Evolutionary conservation across 2,113 vertebrate genomes (phyloP).

Genomic region (Scomber colias): DNA sequence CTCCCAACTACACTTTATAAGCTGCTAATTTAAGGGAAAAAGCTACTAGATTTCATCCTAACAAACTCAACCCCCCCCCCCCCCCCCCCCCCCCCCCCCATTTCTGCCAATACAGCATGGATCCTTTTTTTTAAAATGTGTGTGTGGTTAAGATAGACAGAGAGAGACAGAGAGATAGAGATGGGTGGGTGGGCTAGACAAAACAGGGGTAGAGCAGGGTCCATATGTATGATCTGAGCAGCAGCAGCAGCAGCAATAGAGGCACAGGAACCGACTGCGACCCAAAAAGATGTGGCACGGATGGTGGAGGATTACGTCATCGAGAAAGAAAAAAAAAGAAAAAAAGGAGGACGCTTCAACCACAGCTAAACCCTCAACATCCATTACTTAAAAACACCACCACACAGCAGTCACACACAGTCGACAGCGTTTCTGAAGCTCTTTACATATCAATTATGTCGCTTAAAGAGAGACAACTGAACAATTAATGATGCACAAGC

Average conservation of each 20-base stretch:
- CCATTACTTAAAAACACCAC: slow-evolving; percentile 30
- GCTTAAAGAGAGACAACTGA: neutral
- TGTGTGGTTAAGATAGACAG: too few species aligned
- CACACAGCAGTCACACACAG: neutral
- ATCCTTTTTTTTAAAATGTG: too few species aligned
- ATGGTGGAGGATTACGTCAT: slow-evolving; percentile 81
- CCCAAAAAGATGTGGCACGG: slow-evolving; percentile 80
- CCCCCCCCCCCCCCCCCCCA: too few species aligned
- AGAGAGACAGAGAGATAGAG: neutral
- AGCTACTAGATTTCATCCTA: too few species aligned
- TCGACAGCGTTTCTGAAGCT: neutral
- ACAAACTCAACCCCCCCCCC: too few species aligned
- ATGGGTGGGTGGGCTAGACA: slow-evolving; percentile 7
- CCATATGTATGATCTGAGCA: slow-evolving; percentile 67
- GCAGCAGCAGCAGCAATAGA: slow-evolving; percentile 65
- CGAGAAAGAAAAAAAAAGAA: slow-evolving; percentile 24
- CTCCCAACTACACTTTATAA: too few species aligned
- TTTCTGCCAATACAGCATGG: too few species aligned
- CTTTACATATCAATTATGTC: neutral
- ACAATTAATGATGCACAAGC: slow-evolving; percentile 1
- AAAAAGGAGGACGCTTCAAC: slow-evolving; percentile 73
- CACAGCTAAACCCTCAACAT: slow-evolving; percentile 51
- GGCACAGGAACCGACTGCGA: slow-evolving; percentile 70
- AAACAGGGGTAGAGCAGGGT: slow-evolving; percentile 52
- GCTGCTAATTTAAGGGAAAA: too few species aligned